Evolutionary conservation across 1,140 invertebrate genomes (phyloP).

Genomic region (Patella vulgata): DNA sequence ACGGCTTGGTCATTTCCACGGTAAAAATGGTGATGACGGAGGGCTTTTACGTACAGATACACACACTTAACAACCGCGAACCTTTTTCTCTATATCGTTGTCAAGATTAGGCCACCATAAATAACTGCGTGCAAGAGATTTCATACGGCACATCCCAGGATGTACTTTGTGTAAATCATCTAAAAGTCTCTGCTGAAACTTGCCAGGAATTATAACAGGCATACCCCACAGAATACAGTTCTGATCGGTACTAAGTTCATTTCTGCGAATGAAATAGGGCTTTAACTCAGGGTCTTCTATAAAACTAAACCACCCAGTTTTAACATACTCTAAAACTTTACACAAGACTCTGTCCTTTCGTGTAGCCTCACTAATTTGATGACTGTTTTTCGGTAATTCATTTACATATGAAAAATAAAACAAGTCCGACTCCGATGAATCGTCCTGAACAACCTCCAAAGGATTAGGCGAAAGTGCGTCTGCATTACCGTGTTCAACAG

Average conservation of each 20-base stretch:
- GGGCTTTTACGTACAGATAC: too few relatives aligned
- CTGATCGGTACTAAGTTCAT: conserved; percentile 31
- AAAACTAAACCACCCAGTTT: conserved; percentile 14
- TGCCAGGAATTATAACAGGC: conserved; percentile 63
- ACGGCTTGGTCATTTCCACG: too few relatives aligned
- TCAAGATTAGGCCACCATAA: conserved; percentile 71
- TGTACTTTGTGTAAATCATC: conserved; percentile 68
- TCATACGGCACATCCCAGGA: conserved; percentile 70
- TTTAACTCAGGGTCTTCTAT: conserved; percentile 6
- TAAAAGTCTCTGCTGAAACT: conserved; percentile 55
- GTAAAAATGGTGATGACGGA: too few relatives aligned
- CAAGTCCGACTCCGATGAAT: neutral
- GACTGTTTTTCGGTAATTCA: conserved; percentile 15
- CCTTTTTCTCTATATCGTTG: conserved; percentile 62
- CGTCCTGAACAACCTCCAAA: neutral
- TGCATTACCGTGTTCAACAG: conserved; percentile 30
- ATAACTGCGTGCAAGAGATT: conserved; percentile 68
- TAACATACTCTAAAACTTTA: conserved; percentile 10
- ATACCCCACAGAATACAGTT: conserved; percentile 35
- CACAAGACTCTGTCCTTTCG: conserved; percentile 17
- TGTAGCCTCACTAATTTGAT: conserved; percentile 10
- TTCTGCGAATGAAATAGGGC: conserved; percentile 20
- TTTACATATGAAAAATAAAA: neutral
- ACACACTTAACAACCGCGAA: conserved; percentile 47
- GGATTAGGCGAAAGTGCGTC: conserved; percentile 34